Evolutionary conservation across 2,113 vertebrate species (phyloP).

Genomic region (Gymnogyps californianus): DNA sequence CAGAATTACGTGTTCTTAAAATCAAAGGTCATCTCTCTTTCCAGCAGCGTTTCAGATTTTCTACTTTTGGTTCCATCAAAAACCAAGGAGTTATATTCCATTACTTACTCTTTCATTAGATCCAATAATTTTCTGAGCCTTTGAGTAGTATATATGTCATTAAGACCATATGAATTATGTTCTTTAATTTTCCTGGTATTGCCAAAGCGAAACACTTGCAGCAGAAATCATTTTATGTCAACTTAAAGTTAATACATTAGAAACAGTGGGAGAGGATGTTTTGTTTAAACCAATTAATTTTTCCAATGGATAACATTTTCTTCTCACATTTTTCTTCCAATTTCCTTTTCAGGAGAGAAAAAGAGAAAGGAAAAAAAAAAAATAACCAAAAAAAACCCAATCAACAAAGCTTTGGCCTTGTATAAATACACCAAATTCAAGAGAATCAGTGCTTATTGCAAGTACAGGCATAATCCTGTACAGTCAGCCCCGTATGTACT

Average conservation of each 20-base stretch:
- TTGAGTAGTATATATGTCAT: neutral
- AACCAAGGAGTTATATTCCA: neutral
- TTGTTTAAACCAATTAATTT: neutral
- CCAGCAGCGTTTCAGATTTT: neutral
- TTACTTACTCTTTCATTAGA: neutral
- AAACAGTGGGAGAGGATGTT: neutral
- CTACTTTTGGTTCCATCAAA: neutral
- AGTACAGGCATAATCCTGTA: neutral
- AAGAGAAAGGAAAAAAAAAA: neutral
- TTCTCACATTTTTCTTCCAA: neutral
- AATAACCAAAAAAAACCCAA: neutral
- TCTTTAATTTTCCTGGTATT: neutral
- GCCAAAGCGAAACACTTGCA: neutral
- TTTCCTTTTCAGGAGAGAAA: neutral
- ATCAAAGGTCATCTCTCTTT: constrained; percentile 19
- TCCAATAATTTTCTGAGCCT: neutral
- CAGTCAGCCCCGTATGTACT: neutral
- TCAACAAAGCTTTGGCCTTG: neutral
- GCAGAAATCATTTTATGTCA: neutral
- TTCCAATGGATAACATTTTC: neutral
- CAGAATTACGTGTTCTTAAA: neutral
- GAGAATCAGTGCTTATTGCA: neutral
- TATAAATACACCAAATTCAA: neutral
- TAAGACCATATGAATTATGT: neutral
- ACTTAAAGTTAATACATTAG: neutral